Percentiles rank a stretch among this genome's conserved stretches.
phyloP scores from a whole-genome alignment of 2,113 vertebrate species.

The Silurus asotus region DNA sequence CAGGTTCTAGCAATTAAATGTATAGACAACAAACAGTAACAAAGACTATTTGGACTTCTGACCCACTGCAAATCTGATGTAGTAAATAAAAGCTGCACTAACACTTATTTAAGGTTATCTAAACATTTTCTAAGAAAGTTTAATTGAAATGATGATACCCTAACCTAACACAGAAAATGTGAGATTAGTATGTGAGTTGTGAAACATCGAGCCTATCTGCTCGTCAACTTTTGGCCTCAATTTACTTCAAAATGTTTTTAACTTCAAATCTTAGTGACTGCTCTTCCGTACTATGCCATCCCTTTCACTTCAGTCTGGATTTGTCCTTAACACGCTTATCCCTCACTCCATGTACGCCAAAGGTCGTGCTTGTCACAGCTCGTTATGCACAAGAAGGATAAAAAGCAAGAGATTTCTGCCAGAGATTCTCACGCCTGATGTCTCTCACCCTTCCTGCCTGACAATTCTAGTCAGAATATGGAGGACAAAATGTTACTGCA shows the following conservation, averaged over 20 bases:
- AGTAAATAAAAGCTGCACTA: background rate
- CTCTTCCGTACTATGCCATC: background rate
- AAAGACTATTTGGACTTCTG: background rate
- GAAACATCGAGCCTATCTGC: background rate
- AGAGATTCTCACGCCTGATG: slow-evolving; percentile 40
- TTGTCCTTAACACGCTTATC: background rate
- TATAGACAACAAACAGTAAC: background rate
- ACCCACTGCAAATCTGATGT: background rate
- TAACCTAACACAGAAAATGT: too few relatives aligned
- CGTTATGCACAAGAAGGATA: slow-evolving; percentile 29
- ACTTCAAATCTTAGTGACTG: background rate
- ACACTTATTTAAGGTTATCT: background rate
- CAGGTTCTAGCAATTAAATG: background rate
- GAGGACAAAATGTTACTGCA: slow-evolving; percentile 8
- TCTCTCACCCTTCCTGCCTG: slow-evolving; percentile 27
- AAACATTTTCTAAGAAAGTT: too few relatives aligned
- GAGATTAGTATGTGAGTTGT: background rate
- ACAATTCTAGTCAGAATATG: slow-evolving; percentile 4
- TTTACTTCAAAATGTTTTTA: background rate
- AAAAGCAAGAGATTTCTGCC: slow-evolving; percentile 30
- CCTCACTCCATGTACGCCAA: background rate
- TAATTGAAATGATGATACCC: background rate
- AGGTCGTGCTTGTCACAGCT: slow-evolving; percentile 41
- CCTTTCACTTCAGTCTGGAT: slow-evolving; percentile 28
- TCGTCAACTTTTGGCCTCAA: background rate